phyloP scores from a whole-genome alignment of 2,797 vertebrate species.

The Tragelaphus eurycerus region DNA sequence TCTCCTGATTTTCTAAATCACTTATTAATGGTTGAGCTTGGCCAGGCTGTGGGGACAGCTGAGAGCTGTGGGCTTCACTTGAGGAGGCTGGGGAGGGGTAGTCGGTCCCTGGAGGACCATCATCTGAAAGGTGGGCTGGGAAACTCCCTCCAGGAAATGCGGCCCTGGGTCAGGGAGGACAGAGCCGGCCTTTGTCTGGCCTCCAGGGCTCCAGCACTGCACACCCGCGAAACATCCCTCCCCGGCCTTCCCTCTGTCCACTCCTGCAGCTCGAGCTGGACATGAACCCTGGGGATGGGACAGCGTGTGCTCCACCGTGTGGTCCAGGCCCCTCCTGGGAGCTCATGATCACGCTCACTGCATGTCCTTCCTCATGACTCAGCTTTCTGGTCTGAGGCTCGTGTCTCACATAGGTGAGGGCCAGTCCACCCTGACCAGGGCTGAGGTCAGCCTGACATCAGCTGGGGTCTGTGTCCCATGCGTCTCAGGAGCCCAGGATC shows the following conservation, averaged over 20 bases:
- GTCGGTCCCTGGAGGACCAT: neutral
- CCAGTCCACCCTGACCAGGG: neutral
- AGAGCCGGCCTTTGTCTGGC: neutral
- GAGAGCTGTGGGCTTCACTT: neutral
- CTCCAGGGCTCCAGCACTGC: neutral
- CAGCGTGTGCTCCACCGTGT: fast-evolving
- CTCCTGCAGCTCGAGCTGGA: neutral
- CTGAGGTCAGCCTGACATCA: neutral
- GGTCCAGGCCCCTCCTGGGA: neutral
- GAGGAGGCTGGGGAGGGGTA: neutral
- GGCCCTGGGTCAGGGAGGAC: fast-evolving
- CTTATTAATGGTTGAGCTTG: neutral
- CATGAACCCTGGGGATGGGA: fast-evolving
- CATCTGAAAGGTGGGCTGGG: fast-evolving
- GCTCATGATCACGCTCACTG: fast-evolving
- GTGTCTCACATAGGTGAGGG: neutral
- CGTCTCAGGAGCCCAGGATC: neutral
- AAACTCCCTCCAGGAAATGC: neutral
- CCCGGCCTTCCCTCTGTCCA: neutral
- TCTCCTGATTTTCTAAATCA: neutral
- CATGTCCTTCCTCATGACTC: fast-evolving
- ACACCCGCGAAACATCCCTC: neutral
- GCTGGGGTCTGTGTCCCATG: fast-evolving
- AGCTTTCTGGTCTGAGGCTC: neutral
- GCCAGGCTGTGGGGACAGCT: neutral